A percentile compares a stretch with the other conserved stretches of the same genome.
These are phyloP conservation scores for Willowsia nigromaculata DNA, from an alignment of 2,888 invertebrate genomes.

Conservation along the genomic window DNA sequence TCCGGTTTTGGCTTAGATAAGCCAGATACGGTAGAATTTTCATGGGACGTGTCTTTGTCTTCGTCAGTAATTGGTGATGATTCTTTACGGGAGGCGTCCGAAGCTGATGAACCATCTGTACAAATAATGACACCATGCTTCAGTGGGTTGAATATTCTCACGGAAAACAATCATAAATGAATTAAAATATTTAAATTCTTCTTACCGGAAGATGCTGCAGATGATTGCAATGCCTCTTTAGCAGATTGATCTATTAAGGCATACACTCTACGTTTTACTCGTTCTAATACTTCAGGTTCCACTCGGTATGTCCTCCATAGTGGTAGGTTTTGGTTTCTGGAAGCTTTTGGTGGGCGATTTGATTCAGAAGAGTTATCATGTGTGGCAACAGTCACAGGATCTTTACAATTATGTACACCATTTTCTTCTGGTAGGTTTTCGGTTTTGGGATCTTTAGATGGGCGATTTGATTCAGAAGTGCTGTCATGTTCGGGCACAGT, in stretches of 20 bases:
- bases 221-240: background rate
- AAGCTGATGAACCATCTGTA: no score
- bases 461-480: background rate
- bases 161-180: no score
- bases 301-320: background rate
- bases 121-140: no score
- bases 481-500: background rate
- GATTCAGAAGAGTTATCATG: background rate
- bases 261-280: background rate
- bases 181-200: no score
- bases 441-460: background rate
- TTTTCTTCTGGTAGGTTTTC: background rate
- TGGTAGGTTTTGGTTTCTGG: background rate
- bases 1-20: no score
- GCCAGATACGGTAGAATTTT: no score
- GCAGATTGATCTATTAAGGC: background rate
- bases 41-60: no score
- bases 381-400: background rate
- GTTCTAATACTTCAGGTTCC: background rate
- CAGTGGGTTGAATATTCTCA: no score
- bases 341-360: background rate
- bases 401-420: constrained; percentile 7
- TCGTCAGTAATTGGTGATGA: no score
- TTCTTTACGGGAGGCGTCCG: no score
- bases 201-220: no score